These are phyloP conservation scores for Dipus sagitta DNA, from an alignment of 2,797 vertebrate genomes.

Conservation along the genomic window DNA sequence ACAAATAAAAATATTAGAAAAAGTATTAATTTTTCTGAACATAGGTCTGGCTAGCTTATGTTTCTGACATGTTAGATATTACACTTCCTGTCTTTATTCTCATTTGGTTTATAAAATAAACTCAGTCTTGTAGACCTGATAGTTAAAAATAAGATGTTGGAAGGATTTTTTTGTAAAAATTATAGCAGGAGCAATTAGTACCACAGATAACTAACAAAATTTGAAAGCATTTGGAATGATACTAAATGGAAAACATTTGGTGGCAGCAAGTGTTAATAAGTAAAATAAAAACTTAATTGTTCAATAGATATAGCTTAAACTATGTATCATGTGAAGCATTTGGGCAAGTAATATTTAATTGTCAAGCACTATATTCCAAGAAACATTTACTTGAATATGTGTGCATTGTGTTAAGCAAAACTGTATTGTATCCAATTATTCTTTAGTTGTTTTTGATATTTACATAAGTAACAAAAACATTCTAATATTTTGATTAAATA, in stretches of 20 bases:
- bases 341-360: neutral
- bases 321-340: neutral
- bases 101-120: neutral
- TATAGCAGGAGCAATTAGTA: neutral
- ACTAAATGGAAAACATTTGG: neutral
- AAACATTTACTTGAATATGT: neutral
- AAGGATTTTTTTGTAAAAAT: neutral
- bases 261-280: neutral
- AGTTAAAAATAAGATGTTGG: neutral
- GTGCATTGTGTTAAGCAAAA: neutral
- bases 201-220: neutral
- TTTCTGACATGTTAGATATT: neutral
- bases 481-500: neutral
- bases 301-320: constrained; percentile 3
- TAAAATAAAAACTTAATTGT: neutral
- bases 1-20: too few relatives aligned
- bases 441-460: neutral
- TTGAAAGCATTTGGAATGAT: constrained; percentile 18
- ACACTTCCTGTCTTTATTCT: neutral
- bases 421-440: neutral
- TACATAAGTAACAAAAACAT: constrained; percentile 61
- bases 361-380: neutral
- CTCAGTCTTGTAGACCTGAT: neutral
- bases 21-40: neutral
- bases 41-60: neutral